Conservation (phyloP, 2,113 vertebrate genomes). For the Psilopsiagon aurifrons region DNA sequence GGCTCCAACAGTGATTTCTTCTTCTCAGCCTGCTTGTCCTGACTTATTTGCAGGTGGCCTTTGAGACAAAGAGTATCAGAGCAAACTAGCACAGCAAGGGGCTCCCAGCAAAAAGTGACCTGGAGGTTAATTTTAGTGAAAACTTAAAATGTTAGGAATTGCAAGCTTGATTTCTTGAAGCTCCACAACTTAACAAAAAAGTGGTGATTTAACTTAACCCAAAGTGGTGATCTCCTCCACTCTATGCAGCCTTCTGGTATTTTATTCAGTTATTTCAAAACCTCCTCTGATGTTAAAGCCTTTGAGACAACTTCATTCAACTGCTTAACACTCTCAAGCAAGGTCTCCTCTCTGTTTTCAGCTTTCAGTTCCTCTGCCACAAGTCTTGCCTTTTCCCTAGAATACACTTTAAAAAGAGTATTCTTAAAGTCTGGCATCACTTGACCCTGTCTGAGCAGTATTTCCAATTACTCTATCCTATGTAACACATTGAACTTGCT, state of each 20-base stretch:
- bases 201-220: too few relatives aligned
- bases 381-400: background rate
- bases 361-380: background rate
- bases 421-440: background rate
- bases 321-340: background rate
- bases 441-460: background rate
- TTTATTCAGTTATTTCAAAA: conserved; percentile 6
- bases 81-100: background rate
- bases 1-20: background rate
- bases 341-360: background rate
- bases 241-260: background rate
- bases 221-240: background rate
- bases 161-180: background rate
- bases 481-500: background rate
- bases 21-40: background rate
- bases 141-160: background rate
- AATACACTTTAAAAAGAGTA: background rate
- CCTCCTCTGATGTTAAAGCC: background rate
- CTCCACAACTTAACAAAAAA: background rate
- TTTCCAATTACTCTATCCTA: background rate
- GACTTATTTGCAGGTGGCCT: background rate
- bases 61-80: background rate
- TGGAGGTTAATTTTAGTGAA: background rate
- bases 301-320: background rate
- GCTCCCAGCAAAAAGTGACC: background rate